These are phyloP conservation scores for Drosophila mettleri DNA, from an alignment of 2,888 invertebrate species.

Conservation along the genomic window DNA sequence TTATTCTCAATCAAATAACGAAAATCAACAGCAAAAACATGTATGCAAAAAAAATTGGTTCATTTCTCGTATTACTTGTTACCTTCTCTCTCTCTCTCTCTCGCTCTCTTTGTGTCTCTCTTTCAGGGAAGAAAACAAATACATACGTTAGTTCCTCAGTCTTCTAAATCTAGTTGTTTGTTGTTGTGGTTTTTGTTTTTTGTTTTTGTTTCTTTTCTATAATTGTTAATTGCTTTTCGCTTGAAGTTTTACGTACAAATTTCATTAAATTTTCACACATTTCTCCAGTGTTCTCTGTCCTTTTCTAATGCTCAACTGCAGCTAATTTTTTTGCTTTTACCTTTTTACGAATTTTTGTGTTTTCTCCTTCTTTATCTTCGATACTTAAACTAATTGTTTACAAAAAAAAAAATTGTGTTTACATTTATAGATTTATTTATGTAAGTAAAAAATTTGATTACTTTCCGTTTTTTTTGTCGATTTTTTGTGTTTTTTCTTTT, in stretches of 20 bases:
- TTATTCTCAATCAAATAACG: constrained; percentile 67
- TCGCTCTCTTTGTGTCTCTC: constrained; percentile 8
- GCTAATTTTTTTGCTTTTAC: constrained; percentile 4
- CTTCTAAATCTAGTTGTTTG: constrained; percentile 77
- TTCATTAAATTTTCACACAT: constrained; percentile 30
- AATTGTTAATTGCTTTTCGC: constrained; percentile 67
- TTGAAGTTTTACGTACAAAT: constrained; percentile 78
- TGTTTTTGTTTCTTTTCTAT: constrained; percentile 46
- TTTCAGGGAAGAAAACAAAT: constrained; percentile 51
- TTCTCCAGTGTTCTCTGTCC: constrained; percentile 29
- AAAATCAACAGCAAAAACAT: constrained; percentile 78
- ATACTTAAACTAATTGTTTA: constrained; percentile 54
- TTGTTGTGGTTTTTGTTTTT: constrained; percentile 44
- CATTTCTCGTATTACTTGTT: constrained; percentile 21
- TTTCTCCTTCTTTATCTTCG: constrained; percentile 17
- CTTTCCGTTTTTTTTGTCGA: constrained; percentile 47
- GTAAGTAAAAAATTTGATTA: constrained; percentile 79
- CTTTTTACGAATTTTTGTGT: constrained; percentile 9
- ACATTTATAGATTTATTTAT: constrained; percentile 72
- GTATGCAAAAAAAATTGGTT: constrained; percentile 51
- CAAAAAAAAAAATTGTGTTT: constrained; percentile 65
- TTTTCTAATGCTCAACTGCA: constrained; percentile 17
- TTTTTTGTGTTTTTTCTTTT: constrained; percentile 8
- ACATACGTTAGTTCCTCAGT: constrained; percentile 68
- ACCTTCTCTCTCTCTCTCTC: constrained; percentile 2